Percentiles rank a stretch among this genome's conserved stretches.
Evolutionary conservation across 2,797 vertebrate genomes (phyloP).

Genomic region (Hippoglossus hippoglossus): DNA sequence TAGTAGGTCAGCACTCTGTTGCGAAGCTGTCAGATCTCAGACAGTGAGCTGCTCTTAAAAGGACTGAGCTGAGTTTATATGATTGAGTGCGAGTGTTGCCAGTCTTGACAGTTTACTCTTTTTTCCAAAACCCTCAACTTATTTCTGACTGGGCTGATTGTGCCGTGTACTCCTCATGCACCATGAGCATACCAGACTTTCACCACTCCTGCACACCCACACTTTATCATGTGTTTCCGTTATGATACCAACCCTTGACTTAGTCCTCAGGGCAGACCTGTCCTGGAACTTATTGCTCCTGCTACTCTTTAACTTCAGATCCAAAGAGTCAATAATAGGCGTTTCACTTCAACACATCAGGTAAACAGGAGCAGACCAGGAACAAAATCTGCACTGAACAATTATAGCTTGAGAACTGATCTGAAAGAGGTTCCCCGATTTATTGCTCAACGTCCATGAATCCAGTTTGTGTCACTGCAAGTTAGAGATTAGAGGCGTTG

Average conservation of each 20-base stretch:
- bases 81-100: slow-evolving; percentile 5
- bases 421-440: background rate
- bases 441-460: background rate
- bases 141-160: background rate
- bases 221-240: slow-evolving; percentile 12
- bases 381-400: slow-evolving; percentile 2
- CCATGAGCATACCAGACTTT: slow-evolving; percentile 20
- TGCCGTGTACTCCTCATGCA: background rate
- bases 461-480: background rate
- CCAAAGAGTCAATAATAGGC: background rate
- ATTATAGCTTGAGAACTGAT: background rate
- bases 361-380: background rate
- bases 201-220: background rate
- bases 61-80: slow-evolving; percentile 8
- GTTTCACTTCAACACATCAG: background rate
- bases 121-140: background rate
- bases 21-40: no score
- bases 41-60: background rate
- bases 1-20: no score
- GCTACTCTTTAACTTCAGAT: background rate
- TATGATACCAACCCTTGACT: background rate
- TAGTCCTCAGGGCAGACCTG: slow-evolving; percentile 9
- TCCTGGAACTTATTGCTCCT: slow-evolving; percentile 22
- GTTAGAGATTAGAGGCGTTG: background rate
- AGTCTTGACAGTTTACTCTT: background rate